A percentile compares a stretch with the other conserved stretches of the same genome.
Evolutionary conservation across 2,888 invertebrate species (phyloP).

Genomic region (Campaea margaritaria): DNA sequence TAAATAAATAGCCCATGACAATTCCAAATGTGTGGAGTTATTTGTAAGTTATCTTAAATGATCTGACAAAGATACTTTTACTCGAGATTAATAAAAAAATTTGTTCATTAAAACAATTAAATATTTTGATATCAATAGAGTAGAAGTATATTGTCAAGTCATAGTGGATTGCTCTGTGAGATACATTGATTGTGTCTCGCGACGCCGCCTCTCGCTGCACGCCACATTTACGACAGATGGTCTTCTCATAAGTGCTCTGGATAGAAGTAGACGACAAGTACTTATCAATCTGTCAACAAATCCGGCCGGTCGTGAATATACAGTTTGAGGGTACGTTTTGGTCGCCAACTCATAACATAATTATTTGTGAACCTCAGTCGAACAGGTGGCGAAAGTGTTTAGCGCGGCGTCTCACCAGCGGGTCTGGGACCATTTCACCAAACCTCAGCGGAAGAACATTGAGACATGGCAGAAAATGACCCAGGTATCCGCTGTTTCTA

Average conservation of each 20-base stretch:
- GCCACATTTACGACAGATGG: conserved; percentile 33
- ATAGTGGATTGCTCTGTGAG: conserved; percentile 44
- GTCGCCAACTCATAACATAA: conserved; percentile 71
- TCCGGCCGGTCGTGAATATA: conserved; percentile 59
- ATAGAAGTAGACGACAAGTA: conserved; percentile 51
- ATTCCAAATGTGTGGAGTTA: conserved; percentile 29
- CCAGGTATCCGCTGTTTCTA: conserved; percentile 86
- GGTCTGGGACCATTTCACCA: conserved; percentile 99
- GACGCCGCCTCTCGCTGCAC: conserved; percentile 28
- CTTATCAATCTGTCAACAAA: conserved; percentile 42
- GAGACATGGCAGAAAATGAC: conserved; percentile 99
- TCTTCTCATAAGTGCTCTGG: conserved; percentile 48
- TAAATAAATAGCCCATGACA: conserved; percentile 19
- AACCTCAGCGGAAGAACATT: conserved; percentile 99
- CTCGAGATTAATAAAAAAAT: not conserved
- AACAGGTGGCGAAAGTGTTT: conserved; percentile 99
- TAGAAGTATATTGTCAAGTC: conserved; percentile 48
- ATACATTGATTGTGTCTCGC: conserved; percentile 23
- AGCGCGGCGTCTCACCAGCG: conserved; percentile 98
- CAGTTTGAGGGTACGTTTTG: conserved; percentile 71
- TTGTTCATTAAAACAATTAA: not conserved
- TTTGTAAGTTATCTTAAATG: conserved; percentile 60
- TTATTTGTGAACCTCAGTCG: conserved; percentile 90
- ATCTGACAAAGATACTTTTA: conserved; percentile 54
- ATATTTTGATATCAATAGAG: not conserved